Evolutionary conservation across 2,888 invertebrate genomes (phyloP).

Genomic region (Lycia hirtaria): DNA sequence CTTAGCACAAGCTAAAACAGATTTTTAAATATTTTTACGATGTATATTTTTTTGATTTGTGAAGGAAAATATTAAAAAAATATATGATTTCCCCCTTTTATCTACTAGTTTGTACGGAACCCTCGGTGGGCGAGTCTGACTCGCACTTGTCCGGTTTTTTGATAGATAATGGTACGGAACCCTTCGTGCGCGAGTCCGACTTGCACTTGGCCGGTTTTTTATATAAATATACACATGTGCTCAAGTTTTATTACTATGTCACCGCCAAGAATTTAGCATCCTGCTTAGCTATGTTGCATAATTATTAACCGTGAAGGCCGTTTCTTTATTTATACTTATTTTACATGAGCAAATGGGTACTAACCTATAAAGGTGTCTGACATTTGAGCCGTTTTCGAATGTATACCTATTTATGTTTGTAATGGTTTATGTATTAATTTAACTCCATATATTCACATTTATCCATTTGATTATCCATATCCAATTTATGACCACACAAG

Average conservation of each 20-base stretch:
- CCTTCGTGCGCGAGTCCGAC: too few relatives aligned
- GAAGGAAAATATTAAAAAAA: too few relatives aligned
- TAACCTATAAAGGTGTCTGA: conserved; percentile 14
- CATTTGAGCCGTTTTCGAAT: conserved; percentile 4
- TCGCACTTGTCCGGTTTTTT: not conserved
- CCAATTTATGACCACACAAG: not conserved
- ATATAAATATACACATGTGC: not conserved
- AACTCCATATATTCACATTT: not conserved
- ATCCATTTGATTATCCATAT: not conserved
- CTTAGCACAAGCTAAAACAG: too few relatives aligned
- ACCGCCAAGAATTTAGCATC: not conserved
- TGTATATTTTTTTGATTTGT: too few relatives aligned
- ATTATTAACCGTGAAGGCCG: conserved; percentile 5
- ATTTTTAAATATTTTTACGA: too few relatives aligned
- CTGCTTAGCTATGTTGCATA: not conserved
- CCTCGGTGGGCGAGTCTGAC: too few relatives aligned
- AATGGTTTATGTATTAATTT: not conserved
- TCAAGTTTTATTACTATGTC: not conserved
- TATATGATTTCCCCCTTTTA: too few relatives aligned
- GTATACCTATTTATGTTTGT: not conserved
- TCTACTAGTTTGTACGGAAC: too few relatives aligned
- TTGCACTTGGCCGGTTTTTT: not conserved
- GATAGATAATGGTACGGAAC: too few relatives aligned
- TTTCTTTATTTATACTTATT: not conserved
- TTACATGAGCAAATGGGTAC: conserved; percentile 8